Evolutionary conservation across 2,888 invertebrate species (phyloP), one percentile per base, ranked within the genome.

Genomic region (Ectemnius continuus): DNA sequence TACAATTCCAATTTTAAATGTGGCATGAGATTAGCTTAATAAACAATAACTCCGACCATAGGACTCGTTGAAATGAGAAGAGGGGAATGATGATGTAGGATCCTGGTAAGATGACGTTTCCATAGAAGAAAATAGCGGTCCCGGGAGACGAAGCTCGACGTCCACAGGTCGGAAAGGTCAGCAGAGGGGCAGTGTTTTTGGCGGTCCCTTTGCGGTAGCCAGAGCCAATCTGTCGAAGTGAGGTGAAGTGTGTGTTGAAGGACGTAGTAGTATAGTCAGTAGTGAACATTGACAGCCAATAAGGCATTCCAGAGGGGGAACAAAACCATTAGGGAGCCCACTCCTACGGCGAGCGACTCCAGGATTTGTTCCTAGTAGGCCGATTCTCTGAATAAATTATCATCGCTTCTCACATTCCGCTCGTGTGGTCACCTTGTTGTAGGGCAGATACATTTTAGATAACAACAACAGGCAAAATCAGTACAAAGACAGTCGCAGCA

Each of bases 251-350:
- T 67, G 74, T 28, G 45, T 59, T 36, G 11, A 16, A 60, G 8
- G 48, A 62, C 61, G 36, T 36, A 8, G 23, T 48, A 73, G 69
- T 23, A 23, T 76, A 64, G 76, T 61, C 72, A 45, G 63, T 66
- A 73, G 74, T 69, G 79, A 78, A 73, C 78, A 84, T 82, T 80
- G 80, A 78, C 82, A 78, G 81, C 78, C 85, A 85, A 87, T 87
- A 86, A 87, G 79, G 80, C 76, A 80, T 86, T 79, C 73, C 67
- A 45, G 60, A 23, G 70, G 57, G 36, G 36, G 65, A 45, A 59
- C 52, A 14, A 61, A 62, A 26, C 72, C 73, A 79, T 85, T 83
- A 82, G 63, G 61, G 45, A 13, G 23, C 6, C 26, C 59, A 16
- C 52, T 14, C n/a, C 46, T 4, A n/a, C n/a, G 56, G 57, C 58